These are phyloP conservation scores for Lycodopsis pacificus DNA, from an alignment of 2,797 vertebrate species.

Conservation along the genomic window DNA sequence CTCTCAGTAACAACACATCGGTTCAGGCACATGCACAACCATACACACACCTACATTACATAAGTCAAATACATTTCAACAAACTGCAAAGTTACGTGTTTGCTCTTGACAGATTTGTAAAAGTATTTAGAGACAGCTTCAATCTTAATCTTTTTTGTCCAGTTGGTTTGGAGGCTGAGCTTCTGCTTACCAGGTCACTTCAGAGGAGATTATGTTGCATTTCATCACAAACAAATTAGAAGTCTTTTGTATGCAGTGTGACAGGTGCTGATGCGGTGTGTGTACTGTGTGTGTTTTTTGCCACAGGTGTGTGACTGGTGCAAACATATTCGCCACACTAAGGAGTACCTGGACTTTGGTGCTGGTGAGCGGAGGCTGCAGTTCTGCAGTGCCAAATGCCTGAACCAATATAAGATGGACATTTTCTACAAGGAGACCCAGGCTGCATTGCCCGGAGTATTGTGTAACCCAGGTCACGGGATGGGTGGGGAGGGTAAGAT, in stretches of 20 bases:
- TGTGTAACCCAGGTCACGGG: slow-evolving; percentile 92
- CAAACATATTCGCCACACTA: slow-evolving; percentile 99
- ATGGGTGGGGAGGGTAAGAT: slow-evolving; percentile 91
- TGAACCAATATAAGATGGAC: slow-evolving; percentile 99
- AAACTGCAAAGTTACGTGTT: slow-evolving; percentile 34
- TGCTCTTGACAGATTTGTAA: slow-evolving; percentile 30
- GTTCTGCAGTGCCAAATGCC: slow-evolving; percentile 99
- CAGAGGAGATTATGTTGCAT: slow-evolving; percentile 43
- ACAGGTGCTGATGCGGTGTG: slow-evolving; percentile 49
- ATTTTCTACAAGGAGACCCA: slow-evolving; percentile 99
- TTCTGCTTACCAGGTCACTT: slow-evolving; percentile 38
- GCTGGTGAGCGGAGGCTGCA: slow-evolving; percentile 98
- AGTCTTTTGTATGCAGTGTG: slow-evolving; percentile 33
- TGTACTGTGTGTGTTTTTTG: slow-evolving; percentile 58
- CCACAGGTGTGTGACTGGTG: slow-evolving; percentile 99
- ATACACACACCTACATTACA: slow-evolving; percentile 7
- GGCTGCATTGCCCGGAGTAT: slow-evolving; percentile 93
- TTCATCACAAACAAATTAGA: slow-evolving; percentile 57
- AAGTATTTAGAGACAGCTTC: slow-evolving; percentile 23
- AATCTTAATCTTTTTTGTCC: slow-evolving; percentile 39
- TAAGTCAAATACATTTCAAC: slow-evolving; percentile 10
- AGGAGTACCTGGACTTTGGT: slow-evolving; percentile 99
- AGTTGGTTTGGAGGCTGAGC: slow-evolving; percentile 59
- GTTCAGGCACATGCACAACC: not conserved
- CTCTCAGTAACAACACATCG: slow-evolving; percentile 23